A percentile compares a stretch with the other conserved stretches of the same genome.
phyloP scores from a whole-genome alignment of 2,113 vertebrate genomes.

The human region GRCh38 chr13:45060001-45060500 shows the following conservation, averaged over 20 bases:
- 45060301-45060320: not conserved
- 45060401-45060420: not conserved
- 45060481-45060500: not conserved
- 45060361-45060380: not conserved
- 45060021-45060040: not conserved
- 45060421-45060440: not conserved
- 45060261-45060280: not conserved
- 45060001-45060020: not conserved
- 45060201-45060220: not conserved
- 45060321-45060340: too few species aligned
- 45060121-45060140: not conserved
- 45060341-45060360: not conserved
- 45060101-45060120: not conserved
- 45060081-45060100: not conserved
- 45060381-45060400: not conserved
- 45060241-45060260: not conserved
- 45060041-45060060: not conserved
- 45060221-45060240: not conserved
- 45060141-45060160: not conserved
- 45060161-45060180: too few species aligned
- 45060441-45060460: not conserved
- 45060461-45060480: not conserved
- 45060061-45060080: not conserved
- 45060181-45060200: not conserved
- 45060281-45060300: not conserved